Percentiles rank a stretch among this genome's conserved stretches.
These are phyloP conservation scores for Antheraea mylitta DNA, from an alignment of 1,140 invertebrate species.

Conservation along the genomic window DNA sequence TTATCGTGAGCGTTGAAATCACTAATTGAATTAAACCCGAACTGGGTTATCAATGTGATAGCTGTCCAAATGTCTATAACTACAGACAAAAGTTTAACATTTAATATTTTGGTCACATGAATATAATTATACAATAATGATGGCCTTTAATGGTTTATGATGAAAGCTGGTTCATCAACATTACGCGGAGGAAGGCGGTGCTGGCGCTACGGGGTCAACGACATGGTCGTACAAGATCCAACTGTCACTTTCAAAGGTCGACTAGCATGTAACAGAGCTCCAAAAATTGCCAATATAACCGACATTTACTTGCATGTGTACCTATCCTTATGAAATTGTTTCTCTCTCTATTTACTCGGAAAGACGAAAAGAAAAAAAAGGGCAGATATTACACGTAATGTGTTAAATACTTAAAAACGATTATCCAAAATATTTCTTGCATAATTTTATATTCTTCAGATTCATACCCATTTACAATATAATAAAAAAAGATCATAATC, in stretches of 20 bases:
- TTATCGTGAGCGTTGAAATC: too few relatives aligned
- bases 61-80: too few relatives aligned
- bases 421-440: too few relatives aligned
- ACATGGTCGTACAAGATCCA: conserved; percentile 50
- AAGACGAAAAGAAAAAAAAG: too few relatives aligned
- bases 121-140: conserved; percentile 37
- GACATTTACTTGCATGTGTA: conserved; percentile 2
- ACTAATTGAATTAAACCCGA: too few relatives aligned
- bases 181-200: conserved; percentile 37
- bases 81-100: conserved; percentile 21
- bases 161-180: conserved; percentile 48
- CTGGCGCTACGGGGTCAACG: conserved; percentile 49
- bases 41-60: too few relatives aligned
- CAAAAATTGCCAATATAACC: conserved; percentile 8
- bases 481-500: too few relatives aligned
- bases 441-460: too few relatives aligned
- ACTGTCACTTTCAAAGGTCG: conserved; percentile 76
- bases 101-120: conserved; percentile 12
- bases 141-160: conserved; percentile 46
- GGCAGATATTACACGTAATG: too few relatives aligned
- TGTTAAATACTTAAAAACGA: too few relatives aligned
- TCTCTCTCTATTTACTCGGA: neutral
- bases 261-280: conserved; percentile 29
- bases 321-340: neutral
- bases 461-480: too few relatives aligned